Percentiles rank a stretch among this genome's conserved stretches.
Evolutionary conservation across 2,797 vertebrate genomes (phyloP).

Genomic region (Prionace glauca): DNA sequence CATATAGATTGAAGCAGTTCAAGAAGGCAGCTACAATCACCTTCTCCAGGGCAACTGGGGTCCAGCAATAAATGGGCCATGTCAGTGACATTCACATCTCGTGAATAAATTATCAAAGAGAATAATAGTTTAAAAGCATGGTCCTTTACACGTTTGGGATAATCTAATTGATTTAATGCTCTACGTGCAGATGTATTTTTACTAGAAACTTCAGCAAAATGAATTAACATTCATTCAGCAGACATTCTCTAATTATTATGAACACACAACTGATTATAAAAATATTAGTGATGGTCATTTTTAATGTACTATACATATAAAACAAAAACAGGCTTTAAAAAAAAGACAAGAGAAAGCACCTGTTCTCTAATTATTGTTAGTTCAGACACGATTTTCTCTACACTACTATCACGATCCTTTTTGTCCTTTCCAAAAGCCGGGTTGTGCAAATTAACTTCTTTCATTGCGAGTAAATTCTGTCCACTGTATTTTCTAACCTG

Average conservation of each 20-base stretch:
- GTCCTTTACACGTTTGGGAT: not conserved
- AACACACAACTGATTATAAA: not conserved
- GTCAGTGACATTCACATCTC: not conserved
- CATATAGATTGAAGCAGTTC: not conserved
- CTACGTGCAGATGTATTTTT: not conserved
- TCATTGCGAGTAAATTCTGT: slow-evolving; percentile 81
- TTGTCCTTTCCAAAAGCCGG: slow-evolving; percentile 84
- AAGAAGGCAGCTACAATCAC: not conserved
- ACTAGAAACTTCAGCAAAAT: not conserved
- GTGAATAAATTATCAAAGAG: not conserved
- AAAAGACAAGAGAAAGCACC: slow-evolving; percentile 48
- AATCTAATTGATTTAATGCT: not conserved
- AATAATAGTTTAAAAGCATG: not conserved
- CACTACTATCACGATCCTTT: slow-evolving; percentile 73
- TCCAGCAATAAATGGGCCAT: not conserved
- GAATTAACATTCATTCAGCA: not conserved
- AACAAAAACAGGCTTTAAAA: not conserved
- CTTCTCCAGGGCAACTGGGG: not conserved
- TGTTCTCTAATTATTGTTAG: slow-evolving; percentile 83
- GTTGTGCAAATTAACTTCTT: slow-evolving; percentile 83
- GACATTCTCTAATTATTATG: not conserved
- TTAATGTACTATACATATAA: not conserved
- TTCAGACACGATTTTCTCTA: slow-evolving; percentile 80
- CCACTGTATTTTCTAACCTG: slow-evolving; percentile 75
- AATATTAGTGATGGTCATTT: not conserved